phyloP scores from a whole-genome alignment of 2,113 vertebrate species.

The Amblyopsis rosae region DNA sequence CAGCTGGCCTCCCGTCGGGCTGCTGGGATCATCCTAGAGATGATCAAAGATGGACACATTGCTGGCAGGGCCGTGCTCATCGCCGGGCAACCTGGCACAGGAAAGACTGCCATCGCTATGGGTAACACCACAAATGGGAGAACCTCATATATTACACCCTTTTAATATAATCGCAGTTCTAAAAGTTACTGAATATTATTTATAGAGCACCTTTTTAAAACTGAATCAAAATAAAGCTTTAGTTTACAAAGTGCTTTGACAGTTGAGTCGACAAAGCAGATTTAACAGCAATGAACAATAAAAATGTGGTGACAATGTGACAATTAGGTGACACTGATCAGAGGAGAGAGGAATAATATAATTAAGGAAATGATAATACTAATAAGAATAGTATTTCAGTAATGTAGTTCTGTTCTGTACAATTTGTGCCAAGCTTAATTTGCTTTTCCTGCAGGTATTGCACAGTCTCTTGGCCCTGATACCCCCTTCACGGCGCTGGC shows the following conservation, averaged over 20 bases:
- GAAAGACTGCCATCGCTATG: constrained; percentile 94
- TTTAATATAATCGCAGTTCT: no score
- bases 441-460: constrained; percentile 78
- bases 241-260: no score
- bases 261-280: no score
- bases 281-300: no score
- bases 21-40: constrained; percentile 88
- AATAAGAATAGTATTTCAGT: no score
- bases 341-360: no score
- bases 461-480: constrained; percentile 86
- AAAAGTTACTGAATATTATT: no score
- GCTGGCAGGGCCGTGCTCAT: constrained; percentile 90
- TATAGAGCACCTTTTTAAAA: no score
- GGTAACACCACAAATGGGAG: constrained; percentile 66
- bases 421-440: neutral
- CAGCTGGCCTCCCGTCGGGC: constrained; percentile 89
- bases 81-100: constrained; percentile 90
- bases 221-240: no score
- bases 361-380: no score
- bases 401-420: neutral
- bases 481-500: constrained; percentile 91
- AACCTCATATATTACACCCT: neutral
- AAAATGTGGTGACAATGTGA: no score
- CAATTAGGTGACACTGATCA: no score
- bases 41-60: constrained; percentile 94